Evolutionary conservation across 2,797 vertebrate genomes (phyloP), one percentile per base, ranked within the genome.

Genomic region (Acipenser transmontanus): DNA sequence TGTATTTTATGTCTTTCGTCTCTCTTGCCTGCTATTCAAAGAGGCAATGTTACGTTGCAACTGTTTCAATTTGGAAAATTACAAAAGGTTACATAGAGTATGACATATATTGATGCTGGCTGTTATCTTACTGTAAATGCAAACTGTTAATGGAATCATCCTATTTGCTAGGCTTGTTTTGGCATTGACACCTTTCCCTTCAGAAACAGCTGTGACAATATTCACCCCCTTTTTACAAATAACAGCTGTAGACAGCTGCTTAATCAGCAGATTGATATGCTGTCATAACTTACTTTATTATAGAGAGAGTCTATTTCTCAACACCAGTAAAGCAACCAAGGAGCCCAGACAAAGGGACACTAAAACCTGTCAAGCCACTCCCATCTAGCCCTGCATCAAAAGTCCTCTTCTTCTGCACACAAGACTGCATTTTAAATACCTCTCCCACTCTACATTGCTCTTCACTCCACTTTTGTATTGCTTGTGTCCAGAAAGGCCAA

Each of bases 181-280:
- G 69, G 69, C 74, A 63, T 68, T 72, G 64, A 59, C 76, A 71
- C 65, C 49, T 65, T 73, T 76, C 73, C 69, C 75, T 68, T 17
- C 65, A 68, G 59, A 71, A 52, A 71, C 80, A 81, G 80, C 81
- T 82, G 78, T 75, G 72, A 73, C 71, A 81, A 78, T 76, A 80
- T 56, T 14, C 13, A 8, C 4, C 4, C 71, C 47, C 7, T 71
- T 70, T 47, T 13, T 64, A 82, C 76, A 79, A 79, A 68, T 14
- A 68, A 66, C 60, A 64, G 76, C 76, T 77, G 79, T 71, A 67
- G 59, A 14, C 1, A 62, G 64, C 59, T 68, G 50, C 69, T 78
- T 78, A 73, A 82, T 81, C 76, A 80, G 72, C 65, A 51, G 34
- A 34, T 34, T 34, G 34, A 34, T 34, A 34, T 34, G 34, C 34